phyloP scores from a whole-genome alignment of 1,140 invertebrate genomes.

The Lordiphosa stackelbergi region DNA sequence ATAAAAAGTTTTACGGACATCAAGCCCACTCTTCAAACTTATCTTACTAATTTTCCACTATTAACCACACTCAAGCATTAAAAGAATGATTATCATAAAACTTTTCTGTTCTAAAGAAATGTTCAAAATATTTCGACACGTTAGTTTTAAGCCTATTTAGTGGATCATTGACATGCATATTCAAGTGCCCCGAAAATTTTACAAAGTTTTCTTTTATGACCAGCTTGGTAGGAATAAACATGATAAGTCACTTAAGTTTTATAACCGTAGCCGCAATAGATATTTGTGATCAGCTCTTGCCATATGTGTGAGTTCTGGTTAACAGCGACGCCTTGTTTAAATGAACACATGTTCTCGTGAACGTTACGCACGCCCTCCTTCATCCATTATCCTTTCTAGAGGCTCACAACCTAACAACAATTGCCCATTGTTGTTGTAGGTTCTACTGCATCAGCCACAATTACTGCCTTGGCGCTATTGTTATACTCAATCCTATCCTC shows the following conservation, averaged over 20 bases:
- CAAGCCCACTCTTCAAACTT: slow-evolving; percentile 6
- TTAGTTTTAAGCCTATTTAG: slow-evolving; percentile 23
- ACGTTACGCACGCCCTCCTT: slow-evolving; percentile 53
- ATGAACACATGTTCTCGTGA: slow-evolving; percentile 67
- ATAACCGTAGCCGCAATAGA: slow-evolving; percentile 29
- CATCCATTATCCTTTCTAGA: slow-evolving; percentile 55
- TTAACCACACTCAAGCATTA: slow-evolving; percentile 20
- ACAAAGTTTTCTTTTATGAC: slow-evolving; percentile 52
- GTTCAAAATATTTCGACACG: slow-evolving; percentile 22
- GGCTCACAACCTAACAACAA: slow-evolving; percentile 56
- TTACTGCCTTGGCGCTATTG: slow-evolving; percentile 64
- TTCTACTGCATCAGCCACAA: slow-evolving; percentile 39
- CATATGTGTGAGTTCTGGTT: slow-evolving; percentile 39
- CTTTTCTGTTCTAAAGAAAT: slow-evolving; percentile 11
- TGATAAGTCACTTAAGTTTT: slow-evolving; percentile 68
- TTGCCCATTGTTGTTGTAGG: slow-evolving; percentile 61
- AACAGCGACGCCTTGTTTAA: slow-evolving; percentile 1
- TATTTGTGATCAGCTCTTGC: slow-evolving; percentile 34
- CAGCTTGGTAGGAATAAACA: slow-evolving; percentile 27
- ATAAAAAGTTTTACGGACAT: neutral
- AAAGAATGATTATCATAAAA: slow-evolving; percentile 41
- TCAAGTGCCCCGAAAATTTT: slow-evolving; percentile 12
- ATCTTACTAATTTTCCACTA: slow-evolving; percentile 29
- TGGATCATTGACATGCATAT: slow-evolving; percentile 10
- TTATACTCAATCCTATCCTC: slow-evolving; percentile 25